Percentiles rank a stretch among this genome's conserved stretches.
Evolutionary conservation across 2,113 vertebrate species (phyloP).

Genomic region (Dicerorhinus sumatrensis): DNA sequence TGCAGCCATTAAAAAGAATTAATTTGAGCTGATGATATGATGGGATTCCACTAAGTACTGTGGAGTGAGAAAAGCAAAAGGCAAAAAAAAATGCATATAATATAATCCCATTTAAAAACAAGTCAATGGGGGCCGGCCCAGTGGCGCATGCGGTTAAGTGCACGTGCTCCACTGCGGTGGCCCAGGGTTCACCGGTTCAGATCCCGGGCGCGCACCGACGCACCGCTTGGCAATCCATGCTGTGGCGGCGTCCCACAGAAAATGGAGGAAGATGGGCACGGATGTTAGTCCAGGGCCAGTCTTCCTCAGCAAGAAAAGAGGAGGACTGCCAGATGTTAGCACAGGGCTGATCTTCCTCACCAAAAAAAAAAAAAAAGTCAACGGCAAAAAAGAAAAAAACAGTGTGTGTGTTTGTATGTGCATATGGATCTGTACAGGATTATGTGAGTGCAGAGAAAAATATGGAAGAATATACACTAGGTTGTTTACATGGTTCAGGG

Average conservation of each 20-base stretch:
- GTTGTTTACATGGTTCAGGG: neutral
- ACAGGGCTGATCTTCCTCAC: too few species aligned
- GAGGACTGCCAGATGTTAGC: too few species aligned
- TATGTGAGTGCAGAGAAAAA: neutral
- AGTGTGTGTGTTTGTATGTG: neutral
- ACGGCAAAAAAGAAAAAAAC: neutral
- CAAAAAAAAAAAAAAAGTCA: neutral
- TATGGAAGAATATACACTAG: neutral
- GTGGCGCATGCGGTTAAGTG: too few species aligned
- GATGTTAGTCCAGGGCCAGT: too few species aligned
- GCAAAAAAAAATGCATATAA: neutral
- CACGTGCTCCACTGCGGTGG: too few species aligned
- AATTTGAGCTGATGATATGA: neutral
- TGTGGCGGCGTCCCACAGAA: too few species aligned
- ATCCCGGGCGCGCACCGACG: too few species aligned
- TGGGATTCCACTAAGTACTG: neutral
- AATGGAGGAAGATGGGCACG: too few species aligned
- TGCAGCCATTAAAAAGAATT: neutral
- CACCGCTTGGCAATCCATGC: too few species aligned
- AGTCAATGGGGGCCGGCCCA: neutral
- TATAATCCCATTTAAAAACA: neutral
- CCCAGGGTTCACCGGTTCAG: too few species aligned
- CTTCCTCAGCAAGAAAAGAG: too few species aligned
- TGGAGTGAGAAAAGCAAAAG: neutral
- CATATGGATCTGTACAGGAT: neutral